Base-by-base conservation (phyloP, 2,797 vertebrate genomes). In the Picus viridis region DNA sequence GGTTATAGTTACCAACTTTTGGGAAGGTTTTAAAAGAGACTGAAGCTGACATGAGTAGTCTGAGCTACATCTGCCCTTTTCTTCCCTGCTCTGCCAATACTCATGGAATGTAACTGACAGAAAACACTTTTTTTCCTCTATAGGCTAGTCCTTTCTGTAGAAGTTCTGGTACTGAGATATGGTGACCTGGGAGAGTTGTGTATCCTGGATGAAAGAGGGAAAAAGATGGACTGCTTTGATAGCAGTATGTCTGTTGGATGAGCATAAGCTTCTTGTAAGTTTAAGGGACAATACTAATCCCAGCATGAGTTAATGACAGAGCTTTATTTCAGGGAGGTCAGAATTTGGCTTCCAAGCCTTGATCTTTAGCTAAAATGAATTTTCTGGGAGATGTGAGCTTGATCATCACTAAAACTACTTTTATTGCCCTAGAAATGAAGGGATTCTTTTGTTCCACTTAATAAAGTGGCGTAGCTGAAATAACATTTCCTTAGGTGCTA, bases 71-170 rank as follows among this genome's bases (percentile, higher is more conserved):
- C 17, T 73, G 29, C 45, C 13, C 11, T 54, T 68, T 26, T 54
- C 23, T 59, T 69, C 39, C 45, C 41, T 85, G 16, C n/a, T 49
- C 67, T 72, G 45, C 20, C 47, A 45, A 9, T 61, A 69, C 10
- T 12, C 2, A 0, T 56, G 39, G 57, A 69, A 11, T 4, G 0
- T 69, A 81, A 68, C 57, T 0, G 0, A 5, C 39, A 65, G 51
- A 53, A 81, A n/a, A 59, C 49, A 5, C 11, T 47, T 71, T 8
- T 71, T 58, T 59, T 27, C n/a, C 45, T 36, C 51, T 27, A 0
- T 12, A n/a, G 30, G 27, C 65, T 64, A 56, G 53, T 70, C 59
- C 26, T 76, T 68, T 27, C 72, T 65, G 47, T 26, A 51, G n/a
- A 56, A 32, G 23, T 59, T 68, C 43, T 45, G 41, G 20, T 61